Evolutionary conservation across 2,888 invertebrate genomes (phyloP), one percentile per base, ranked within the genome.

Genomic region (Scelioninae gen. 1): DNA sequence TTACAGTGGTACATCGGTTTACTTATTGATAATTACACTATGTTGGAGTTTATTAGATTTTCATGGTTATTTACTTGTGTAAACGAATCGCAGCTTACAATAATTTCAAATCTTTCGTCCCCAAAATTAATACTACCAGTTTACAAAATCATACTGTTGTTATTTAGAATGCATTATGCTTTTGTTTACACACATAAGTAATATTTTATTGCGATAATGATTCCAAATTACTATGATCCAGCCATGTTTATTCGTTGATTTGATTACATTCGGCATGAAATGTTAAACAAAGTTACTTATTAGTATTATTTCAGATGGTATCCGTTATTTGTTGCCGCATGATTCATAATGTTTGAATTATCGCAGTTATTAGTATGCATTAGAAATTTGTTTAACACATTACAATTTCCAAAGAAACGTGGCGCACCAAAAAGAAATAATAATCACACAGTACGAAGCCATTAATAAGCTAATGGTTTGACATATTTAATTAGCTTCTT

Each of bases 41-140:
- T 11, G 49, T 7, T 6, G 38, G 49, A 71, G 32, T 58, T 58
- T 38, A 69, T 47, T 69, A 69, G 56, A 69, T 45, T 47, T n/a
- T 49, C 34, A 51, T 51, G 58, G 29, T 31, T 60, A 60, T 60
- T 51, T 51, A 60, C 60, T 60, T 47, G 40, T 71, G 71, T 60
- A 71, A 60, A 71, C 60, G 60, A 71, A 60, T 71, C 2, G 71
- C 16, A 60, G 56, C 71, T 71, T 60, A 51, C 51, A 31, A 23
- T 51, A 40, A 71, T 51, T 71, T 60, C 38, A 38, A 23, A 34
- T 58, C 47, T 69, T 69, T 69, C 38, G 34, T 13, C 32, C 23
- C 16, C 45, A 40, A 55, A 56, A 56, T 68, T 56, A 65, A 40
- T 65, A 51, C 23, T 40, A 15, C 3, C 15, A 40, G 55, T 66